A percentile compares a stretch with the other conserved stretches of the same genome.
Evolutionary conservation across 2,888 invertebrate species (phyloP).

Genomic region (Tiliacea citrago): DNA sequence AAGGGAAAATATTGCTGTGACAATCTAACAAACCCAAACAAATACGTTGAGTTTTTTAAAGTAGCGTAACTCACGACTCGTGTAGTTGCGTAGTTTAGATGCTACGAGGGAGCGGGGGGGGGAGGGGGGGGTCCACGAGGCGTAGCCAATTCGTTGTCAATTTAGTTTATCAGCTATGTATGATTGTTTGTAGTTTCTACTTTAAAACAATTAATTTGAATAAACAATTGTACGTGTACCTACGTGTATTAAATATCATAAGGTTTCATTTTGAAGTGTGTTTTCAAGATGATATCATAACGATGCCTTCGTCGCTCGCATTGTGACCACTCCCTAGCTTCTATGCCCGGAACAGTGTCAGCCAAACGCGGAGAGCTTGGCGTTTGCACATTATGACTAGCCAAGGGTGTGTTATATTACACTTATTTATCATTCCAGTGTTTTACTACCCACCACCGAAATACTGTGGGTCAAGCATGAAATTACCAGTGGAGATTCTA

Average conservation of each 20-base stretch:
- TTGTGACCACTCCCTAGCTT: conserved; percentile 66
- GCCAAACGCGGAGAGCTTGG: conserved; percentile 88
- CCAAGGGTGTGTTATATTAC: conserved; percentile 77
- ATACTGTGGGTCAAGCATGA: conserved; percentile 54
- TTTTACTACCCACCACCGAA: conserved; percentile 60
- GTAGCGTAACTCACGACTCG: not conserved
- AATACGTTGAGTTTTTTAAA: not conserved
- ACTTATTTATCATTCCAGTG: conserved; percentile 75
- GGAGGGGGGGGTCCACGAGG: conserved; percentile 29
- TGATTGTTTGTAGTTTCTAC: not conserved
- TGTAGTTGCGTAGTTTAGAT: not conserved
- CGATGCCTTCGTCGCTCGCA: conserved; percentile 66
- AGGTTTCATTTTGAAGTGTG: not conserved
- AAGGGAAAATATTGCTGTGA: not conserved
- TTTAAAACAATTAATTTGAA: not conserved
- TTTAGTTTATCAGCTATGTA: not conserved
- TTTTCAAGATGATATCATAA: conserved; percentile 5
- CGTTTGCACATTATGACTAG: conserved; percentile 89
- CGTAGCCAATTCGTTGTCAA: not conserved
- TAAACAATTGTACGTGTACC: not conserved
- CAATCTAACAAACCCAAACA: not conserved
- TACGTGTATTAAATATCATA: not conserved
- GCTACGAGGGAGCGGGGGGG: too few relatives aligned
- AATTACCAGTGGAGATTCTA: conserved; percentile 42
- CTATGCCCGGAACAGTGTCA: conserved; percentile 85